Evolutionary conservation across 2,113 vertebrate species (phyloP), one percentile per base, ranked within the genome.

Genomic region (Onychostoma macrolepis): DNA sequence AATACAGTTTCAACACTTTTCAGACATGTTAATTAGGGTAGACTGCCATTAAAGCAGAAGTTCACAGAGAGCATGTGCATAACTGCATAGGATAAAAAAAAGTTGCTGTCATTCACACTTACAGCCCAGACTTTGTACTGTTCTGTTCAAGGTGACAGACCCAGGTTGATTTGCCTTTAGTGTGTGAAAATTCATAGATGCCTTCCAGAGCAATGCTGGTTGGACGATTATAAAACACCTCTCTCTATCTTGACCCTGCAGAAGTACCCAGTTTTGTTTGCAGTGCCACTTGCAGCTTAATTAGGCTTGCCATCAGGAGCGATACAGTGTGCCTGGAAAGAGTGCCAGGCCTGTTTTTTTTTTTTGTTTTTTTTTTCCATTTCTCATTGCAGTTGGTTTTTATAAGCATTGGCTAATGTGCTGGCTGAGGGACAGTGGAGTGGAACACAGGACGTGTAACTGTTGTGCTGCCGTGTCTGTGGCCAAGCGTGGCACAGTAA

Each of bases 401-500:
- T 77, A 82, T 87, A 86, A 84, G 65, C 43, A 33, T 72, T 84
- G 48, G 75, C 80, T 86, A 83, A 84, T 87, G 63, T 89, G 75
- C 85, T 89, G 83, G 67, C 79, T 76, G n/a, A n/a, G 33, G 28
- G 72, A 87, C 75, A 24, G 72, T 86, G 71, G 67, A 84, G 69
- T 83, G 77, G 24, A 76, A 50, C 76, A 75, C 30, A 65, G 80
- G 85, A 84, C 38, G 8, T 89, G 38, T 87, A 88, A 89, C 89
- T 89, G 87, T 88, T 89, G 76, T 80, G 85, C 85, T 71, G 41
- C 48, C 67, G 12, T 80, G 41, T 87, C 56, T 87, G 86, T 79
- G 88, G 86, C 77, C 84, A 87, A 72, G 84, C 50, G 41, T 74
- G 63, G 38, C 84, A 88, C 26, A 43, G 83, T 83, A 50, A 83